These are phyloP conservation scores for Dromococcyx pavoninus DNA, from an alignment of 2,797 vertebrate genomes.

Conservation along the genomic window DNA sequence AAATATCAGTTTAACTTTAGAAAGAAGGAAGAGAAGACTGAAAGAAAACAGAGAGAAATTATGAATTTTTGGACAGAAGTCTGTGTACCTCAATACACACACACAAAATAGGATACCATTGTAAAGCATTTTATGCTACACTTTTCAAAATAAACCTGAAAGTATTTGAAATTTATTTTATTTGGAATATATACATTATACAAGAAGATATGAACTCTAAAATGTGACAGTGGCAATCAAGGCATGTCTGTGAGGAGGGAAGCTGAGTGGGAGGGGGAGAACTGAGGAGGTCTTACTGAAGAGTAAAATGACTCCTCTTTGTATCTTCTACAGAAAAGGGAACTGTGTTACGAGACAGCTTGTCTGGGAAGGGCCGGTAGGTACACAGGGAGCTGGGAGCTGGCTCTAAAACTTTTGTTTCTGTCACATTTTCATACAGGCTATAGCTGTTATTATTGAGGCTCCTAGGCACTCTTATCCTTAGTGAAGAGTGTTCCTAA, in stretches of 20 bases:
- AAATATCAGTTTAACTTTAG: neutral
- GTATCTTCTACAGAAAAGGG: neutral
- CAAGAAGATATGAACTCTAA: neutral
- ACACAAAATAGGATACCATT: neutral
- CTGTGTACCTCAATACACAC: neutral
- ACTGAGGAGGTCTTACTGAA: neutral
- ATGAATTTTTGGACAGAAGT: neutral
- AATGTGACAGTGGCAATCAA: neutral
- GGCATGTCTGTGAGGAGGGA: neutral
- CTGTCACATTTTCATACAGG: neutral
- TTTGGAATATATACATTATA: neutral
- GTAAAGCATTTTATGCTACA: neutral
- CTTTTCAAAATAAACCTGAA: neutral
- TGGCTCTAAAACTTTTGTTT: neutral
- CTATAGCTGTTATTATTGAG: neutral
- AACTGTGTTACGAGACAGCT: neutral
- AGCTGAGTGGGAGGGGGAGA: neutral
- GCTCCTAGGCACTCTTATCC: neutral
- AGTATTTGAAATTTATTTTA: neutral
- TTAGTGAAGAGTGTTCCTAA: neutral
- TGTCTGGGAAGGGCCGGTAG: rapidly evolving
- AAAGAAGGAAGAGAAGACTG: neutral
- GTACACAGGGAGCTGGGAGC: neutral
- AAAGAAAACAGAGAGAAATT: neutral
- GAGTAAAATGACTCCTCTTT: neutral